Base-by-base conservation (phyloP, 2,113 vertebrate genomes). In the Isichthys henryi region DNA sequence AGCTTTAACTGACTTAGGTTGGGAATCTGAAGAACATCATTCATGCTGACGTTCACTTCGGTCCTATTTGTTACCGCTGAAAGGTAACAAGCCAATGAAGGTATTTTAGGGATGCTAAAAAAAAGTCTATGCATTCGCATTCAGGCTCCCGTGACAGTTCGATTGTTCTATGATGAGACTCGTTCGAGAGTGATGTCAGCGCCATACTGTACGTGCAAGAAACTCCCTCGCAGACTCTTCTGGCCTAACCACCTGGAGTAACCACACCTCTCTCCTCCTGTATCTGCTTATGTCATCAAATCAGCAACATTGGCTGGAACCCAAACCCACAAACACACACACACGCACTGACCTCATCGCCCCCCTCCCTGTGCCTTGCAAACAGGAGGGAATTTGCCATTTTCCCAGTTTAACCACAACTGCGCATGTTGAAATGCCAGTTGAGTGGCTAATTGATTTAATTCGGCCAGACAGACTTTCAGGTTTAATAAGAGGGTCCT, bases 1-100 rank as follows among this genome's bases (percentile, higher is more conserved):
- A 94, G 93, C 92, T 93, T 92, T 94, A 94, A 95, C 95, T 94
- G 93, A 95, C 92, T 94, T 86, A 90, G 91, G 92, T 92, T 93
- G 92, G 90, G 92, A 66, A 50, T 92, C 92, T 91, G 92, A 90
- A 92, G 84, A 93, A 92, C 82, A 91, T 93, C 91, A 91, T 92
- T 90, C 88, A 90, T 90, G 89, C 56, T 66, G 87, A 88, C 53
- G 21, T 45, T 52, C 27, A 87, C 17, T n/a, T 5, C 17, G 35
- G 50, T 87, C 52, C 35, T 10, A 45, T 88, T 66, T 66, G 56
- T 62, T 43, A 21, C 87, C 0, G 56, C 53, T 88, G 87, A 88
- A 88, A 88, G 31, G 39, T 88, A 88, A 88, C 53, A 66, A 88
- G 87, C 46, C 88, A 80, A 74, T 88, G 70, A 74, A 48, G 70